phyloP scores from a whole-genome alignment of 2,113 vertebrate species.

The Cyanocitta stelleri region DNA sequence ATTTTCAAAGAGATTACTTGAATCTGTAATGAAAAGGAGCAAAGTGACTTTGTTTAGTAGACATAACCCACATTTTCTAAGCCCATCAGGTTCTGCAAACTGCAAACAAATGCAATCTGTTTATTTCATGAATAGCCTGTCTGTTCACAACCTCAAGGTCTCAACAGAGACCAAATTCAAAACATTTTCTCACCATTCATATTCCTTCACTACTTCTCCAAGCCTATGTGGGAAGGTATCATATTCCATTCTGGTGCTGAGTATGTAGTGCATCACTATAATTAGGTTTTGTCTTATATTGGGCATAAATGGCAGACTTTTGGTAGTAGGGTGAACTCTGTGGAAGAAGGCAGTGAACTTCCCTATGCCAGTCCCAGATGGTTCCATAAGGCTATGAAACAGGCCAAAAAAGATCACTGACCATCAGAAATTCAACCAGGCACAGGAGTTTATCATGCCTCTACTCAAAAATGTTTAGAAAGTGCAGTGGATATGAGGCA shows the following conservation, averaged over 20 bases:
- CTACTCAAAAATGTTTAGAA: neutral
- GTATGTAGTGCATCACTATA: neutral
- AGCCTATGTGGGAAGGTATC: neutral
- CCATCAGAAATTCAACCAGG: neutral
- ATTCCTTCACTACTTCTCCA: neutral
- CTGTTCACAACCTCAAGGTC: neutral
- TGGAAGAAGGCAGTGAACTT: neutral
- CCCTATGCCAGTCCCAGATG: rapidly evolving
- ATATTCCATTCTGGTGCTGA: neutral
- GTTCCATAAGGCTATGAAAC: neutral
- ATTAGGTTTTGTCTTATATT: neutral
- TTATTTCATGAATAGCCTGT: neutral
- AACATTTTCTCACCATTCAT: neutral
- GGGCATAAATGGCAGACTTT: neutral
- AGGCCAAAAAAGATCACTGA: neutral
- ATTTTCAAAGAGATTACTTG: conserved; percentile 14
- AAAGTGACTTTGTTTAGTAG: neutral
- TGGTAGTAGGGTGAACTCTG: neutral
- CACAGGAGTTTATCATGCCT: neutral
- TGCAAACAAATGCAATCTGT: conserved; percentile 11
- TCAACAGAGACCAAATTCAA: neutral
- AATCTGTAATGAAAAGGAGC: neutral
- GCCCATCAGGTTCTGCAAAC: neutral
- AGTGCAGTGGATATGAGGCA: neutral
- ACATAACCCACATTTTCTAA: conserved; percentile 9